These are phyloP conservation scores for Neotoxoptera formosana DNA, from an alignment of 1,140 invertebrate genomes.

Conservation along the genomic window DNA sequence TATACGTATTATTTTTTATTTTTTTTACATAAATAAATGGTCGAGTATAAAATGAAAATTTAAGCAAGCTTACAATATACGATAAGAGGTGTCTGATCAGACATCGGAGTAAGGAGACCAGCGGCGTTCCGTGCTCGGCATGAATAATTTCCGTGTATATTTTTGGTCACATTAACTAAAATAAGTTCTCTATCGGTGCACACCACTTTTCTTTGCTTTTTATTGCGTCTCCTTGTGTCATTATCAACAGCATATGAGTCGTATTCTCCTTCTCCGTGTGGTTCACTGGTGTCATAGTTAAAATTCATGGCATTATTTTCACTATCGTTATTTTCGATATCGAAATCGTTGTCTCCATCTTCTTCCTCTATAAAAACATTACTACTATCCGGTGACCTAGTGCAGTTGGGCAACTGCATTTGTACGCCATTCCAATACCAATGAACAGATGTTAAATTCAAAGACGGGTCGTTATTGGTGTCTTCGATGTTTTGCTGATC, in stretches of 20 bases:
- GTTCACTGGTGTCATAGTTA: conserved; percentile 29
- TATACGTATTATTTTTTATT: neutral
- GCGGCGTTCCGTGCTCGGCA: conserved; percentile 86
- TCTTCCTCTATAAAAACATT: neutral
- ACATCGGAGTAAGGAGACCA: conserved; percentile 78
- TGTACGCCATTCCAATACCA: conserved; percentile 87
- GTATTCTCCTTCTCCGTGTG: neutral
- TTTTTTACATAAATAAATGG: neutral
- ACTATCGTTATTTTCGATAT: neutral
- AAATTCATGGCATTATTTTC: neutral
- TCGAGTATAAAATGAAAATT: neutral
- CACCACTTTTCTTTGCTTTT: conserved; percentile 8
- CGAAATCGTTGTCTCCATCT: neutral
- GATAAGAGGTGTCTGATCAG: conserved; percentile 75
- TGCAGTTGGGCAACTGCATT: conserved; percentile 85
- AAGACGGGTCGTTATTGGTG: conserved; percentile 65
- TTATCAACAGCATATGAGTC: conserved; percentile 18
- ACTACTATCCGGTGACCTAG: neutral
- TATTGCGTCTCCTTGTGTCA: conserved; percentile 5
- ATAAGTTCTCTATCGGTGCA: conserved; percentile 73
- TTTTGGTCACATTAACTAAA: conserved; percentile 79
- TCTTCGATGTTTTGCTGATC: conserved; percentile 66
- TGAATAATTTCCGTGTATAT: conserved; percentile 91
- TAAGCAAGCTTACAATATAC: conserved; percentile 75
- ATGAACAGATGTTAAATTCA: conserved; percentile 65